phyloP scores from a whole-genome alignment of 2,797 vertebrate genomes.

The Cuniculus paca region DNA sequence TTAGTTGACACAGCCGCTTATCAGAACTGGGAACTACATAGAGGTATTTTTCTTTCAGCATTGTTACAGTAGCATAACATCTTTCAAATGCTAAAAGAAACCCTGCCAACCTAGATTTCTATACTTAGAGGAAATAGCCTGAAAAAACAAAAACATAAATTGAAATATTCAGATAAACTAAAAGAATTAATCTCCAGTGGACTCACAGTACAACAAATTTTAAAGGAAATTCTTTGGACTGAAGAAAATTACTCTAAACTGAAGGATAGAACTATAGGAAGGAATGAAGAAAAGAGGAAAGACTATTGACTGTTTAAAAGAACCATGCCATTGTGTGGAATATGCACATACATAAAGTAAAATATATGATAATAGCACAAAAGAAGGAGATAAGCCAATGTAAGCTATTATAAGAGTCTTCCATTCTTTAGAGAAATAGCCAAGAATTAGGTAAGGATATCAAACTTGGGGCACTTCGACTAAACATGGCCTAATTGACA shows the following conservation, averaged over 20 bases:
- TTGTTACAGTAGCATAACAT: background rate
- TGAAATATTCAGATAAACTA: background rate
- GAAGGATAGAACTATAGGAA: background rate
- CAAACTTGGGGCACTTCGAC: background rate
- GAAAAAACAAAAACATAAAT: background rate
- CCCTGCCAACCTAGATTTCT: background rate
- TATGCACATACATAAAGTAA: background rate
- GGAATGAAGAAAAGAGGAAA: background rate
- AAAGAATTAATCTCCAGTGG: background rate
- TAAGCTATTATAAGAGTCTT: background rate
- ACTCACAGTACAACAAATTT: background rate
- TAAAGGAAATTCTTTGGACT: background rate
- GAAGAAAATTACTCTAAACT: background rate
- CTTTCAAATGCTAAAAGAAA: background rate
- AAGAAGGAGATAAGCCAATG: background rate
- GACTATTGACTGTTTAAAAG: background rate
- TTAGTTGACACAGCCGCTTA: background rate
- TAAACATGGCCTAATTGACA: background rate
- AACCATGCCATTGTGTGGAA: background rate
- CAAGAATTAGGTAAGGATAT: background rate
- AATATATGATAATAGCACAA: background rate
- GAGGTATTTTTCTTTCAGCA: background rate
- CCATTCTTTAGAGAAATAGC: background rate
- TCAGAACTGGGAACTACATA: background rate
- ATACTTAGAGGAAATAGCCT: background rate